phyloP scores from a whole-genome alignment of 2,797 vertebrate genomes.

The Tauraco hartlaubi region DNA sequence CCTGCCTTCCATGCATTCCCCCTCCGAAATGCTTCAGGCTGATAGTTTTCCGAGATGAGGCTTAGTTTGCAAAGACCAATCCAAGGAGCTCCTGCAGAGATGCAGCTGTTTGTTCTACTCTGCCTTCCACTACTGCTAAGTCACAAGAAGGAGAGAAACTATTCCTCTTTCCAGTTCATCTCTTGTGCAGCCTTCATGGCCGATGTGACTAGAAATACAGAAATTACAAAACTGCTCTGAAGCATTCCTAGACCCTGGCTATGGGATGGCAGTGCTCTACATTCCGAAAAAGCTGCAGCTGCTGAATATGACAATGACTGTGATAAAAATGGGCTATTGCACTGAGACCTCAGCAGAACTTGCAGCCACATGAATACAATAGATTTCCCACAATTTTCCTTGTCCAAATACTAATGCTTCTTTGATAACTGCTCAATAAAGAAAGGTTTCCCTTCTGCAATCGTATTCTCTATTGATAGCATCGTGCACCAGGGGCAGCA shows the following conservation, averaged over 20 bases:
- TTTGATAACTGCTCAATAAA: not conserved
- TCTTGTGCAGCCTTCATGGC: not conserved
- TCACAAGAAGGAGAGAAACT: not conserved
- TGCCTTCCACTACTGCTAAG: not conserved
- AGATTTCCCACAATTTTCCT: not conserved
- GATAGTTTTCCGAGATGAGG: not conserved
- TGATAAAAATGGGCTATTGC: not conserved
- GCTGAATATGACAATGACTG: not conserved
- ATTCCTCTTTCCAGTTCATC: not conserved
- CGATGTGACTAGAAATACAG: not conserved
- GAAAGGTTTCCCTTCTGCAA: not conserved
- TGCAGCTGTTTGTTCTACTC: not conserved
- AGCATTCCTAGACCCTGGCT: not conserved
- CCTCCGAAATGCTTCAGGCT: not conserved
- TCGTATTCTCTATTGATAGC: not conserved
- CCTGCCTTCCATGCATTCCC: accelerated
- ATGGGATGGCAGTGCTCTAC: not conserved
- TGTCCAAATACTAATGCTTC: not conserved
- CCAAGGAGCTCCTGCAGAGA: not conserved
- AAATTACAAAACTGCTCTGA: not conserved
- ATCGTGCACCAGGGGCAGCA: not conserved
- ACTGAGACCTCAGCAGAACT: not conserved
- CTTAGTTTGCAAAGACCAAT: not conserved
- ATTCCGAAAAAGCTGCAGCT: not conserved
- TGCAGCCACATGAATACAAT: not conserved